Evolutionary conservation across 2,797 vertebrate species (phyloP), one percentile per base, ranked within the genome.

Genomic region (Phrynocephalus forsythii): DNA sequence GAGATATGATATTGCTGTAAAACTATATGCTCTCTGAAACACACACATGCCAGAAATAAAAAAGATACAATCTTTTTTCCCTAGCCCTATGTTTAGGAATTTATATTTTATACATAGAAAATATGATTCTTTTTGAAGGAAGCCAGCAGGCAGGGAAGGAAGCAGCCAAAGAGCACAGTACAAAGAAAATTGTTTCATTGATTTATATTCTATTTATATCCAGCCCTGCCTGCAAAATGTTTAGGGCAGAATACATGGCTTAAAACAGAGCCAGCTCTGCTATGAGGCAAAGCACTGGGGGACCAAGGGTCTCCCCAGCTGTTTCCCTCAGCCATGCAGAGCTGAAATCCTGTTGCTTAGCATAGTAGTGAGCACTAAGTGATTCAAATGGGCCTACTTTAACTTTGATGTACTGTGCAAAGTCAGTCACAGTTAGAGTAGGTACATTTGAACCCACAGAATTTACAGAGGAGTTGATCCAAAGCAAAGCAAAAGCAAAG

Each of bases 51-150:
- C 91, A 89, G 0, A 5, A 56, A n/a, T 82, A 0, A 0, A n/a
- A 88, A 38, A 82, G 78, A 52, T 84, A 66, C 10, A 89, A 48
- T 89, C 88, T 33, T n/a, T 60, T 9, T 26, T 68, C 22, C 72
- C 50, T 79, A 48, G 79, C 22, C 68, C 50, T 80, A 48, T 80
- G 83, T 9, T 4, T 89, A 18, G 85, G 69, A 89, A 15, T 0
- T 92, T 91, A 80, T 20, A n/a, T 0, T 1, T 68, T 75, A 20
- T 0, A 0, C 63, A 20, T 1, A 79, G 79, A 88, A 84, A 56
- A 2, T 2, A 1, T n/a, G 0, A 0, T 92, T 48, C 56, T 63
- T 26, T 67, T 16, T 48, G 15, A 38, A 66, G 44, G 16, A 48
- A n/a, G 5, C n/a, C 52, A 52, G 1, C 26, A n/a, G 15, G 13